A percentile compares a stretch with the other conserved stretches of the same genome.
Evolutionary conservation across 2,888 invertebrate genomes (phyloP).

Genomic region (Ectemnius lituratus): DNA sequence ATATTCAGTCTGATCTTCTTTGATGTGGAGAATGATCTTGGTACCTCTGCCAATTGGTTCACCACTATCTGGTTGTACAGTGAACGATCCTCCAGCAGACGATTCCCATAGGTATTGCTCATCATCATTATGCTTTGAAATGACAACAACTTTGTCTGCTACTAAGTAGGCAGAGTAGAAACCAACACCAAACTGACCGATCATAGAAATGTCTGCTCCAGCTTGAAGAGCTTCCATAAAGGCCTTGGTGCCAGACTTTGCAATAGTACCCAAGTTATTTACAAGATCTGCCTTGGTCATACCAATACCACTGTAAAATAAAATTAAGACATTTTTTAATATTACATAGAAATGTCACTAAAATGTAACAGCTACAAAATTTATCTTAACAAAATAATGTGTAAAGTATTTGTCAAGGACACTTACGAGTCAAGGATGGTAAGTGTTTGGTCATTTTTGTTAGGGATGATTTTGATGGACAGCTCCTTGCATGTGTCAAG

Average conservation of each 20-base stretch:
- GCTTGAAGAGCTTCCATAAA: slow-evolving; percentile 99
- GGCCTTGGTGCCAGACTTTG: slow-evolving; percentile 99
- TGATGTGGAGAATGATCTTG: slow-evolving; percentile 94
- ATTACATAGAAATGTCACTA: no score
- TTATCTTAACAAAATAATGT: neutral
- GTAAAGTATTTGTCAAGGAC: neutral
- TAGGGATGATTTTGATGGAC: slow-evolving; percentile 97
- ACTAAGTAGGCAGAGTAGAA: slow-evolving; percentile 99
- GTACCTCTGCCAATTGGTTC: slow-evolving; percentile 95
- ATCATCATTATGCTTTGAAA: slow-evolving; percentile 98
- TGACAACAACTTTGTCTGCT: slow-evolving; percentile 95
- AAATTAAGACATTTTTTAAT: neutral
- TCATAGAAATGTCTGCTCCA: slow-evolving; percentile 99
- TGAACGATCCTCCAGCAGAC: slow-evolving; percentile 98
- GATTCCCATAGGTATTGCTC: slow-evolving; percentile 99
- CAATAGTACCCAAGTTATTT: slow-evolving; percentile 99
- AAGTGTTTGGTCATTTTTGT: slow-evolving; percentile 96
- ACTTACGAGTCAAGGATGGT: slow-evolving; percentile 90
- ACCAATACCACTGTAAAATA: slow-evolving; percentile 86
- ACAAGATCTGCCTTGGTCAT: slow-evolving; percentile 99
- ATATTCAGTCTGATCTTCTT: slow-evolving; percentile 97
- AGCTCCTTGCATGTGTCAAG: slow-evolving; percentile 96
- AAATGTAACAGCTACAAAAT: neutral
- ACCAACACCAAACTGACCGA: slow-evolving; percentile 99
- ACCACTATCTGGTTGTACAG: slow-evolving; percentile 87